Base-by-base conservation (phyloP, 1,140 invertebrate genomes). In the Drosophila ananassae region DNA sequence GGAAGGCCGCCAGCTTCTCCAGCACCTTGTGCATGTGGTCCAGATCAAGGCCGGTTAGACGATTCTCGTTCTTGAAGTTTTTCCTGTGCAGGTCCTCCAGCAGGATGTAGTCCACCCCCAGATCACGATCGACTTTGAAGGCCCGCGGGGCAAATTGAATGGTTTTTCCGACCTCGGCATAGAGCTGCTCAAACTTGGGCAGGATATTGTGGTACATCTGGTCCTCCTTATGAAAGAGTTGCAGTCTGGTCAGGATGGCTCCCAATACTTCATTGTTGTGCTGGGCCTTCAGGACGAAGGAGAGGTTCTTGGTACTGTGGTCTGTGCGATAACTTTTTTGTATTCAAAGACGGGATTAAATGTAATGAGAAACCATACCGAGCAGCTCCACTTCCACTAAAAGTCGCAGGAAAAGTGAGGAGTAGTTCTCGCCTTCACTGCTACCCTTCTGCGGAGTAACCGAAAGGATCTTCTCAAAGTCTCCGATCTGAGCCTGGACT, bases 31-130 rank as follows among this genome's bases (percentile, higher is more conserved):
- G 92, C 34, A 94, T 87, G 53, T 93, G 93, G 7, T 93, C 89
- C 3, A 93, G 59, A 28, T 94, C 91, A 0, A 95, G 67, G 3
- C 94, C 94, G 37, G 92, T 85, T 30, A 92, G 77, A 48, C 94
- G 91, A 73, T 94, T 93, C 13, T 89, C 92, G 93, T 94, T 94
- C 28, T 91, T 91, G 71, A 93, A 95, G 5, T 92, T 92, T 59
- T 90, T 92, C 6, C 77, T 68, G 10, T 81, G 85, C 53, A 95
- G 77, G 82, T 95, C 94, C 47, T 94, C 94, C 0, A 91, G 53
- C 5, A 91, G 82, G n/a, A 94, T 64, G 55, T 91, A 91, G 39
- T 91, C 90, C 3, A 78, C 69, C 4, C 82, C 82, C 12, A 76
- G 59, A 28, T 91, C 90, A 2, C 81, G 75, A 56, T 91, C 84